These are phyloP conservation scores for Clarias pachynema DNA, from an alignment of 2,797 vertebrate species.

Conservation along the genomic window DNA sequence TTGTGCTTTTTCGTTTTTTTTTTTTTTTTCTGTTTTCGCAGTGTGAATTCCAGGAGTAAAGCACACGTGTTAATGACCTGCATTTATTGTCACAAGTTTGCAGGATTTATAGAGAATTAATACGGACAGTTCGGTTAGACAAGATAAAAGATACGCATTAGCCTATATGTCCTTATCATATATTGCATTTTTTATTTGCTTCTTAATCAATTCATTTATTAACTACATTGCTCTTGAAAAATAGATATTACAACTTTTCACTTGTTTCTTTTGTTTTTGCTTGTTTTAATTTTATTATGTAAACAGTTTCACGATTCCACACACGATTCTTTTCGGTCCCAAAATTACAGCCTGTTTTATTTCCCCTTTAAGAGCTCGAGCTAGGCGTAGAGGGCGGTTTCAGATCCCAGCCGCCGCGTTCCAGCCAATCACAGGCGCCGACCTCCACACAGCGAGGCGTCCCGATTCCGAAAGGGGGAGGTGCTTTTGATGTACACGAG, in stretches of 20 bases:
- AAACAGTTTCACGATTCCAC: background rate
- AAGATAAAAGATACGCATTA: background rate
- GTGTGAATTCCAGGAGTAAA: background rate
- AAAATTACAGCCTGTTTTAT: slow-evolving; percentile 44
- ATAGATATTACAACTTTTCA: background rate
- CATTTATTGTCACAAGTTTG: background rate
- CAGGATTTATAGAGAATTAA: background rate
- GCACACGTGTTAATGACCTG: background rate
- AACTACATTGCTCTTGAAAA: background rate
- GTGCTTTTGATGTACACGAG: slow-evolving; percentile 53
- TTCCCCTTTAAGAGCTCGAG: slow-evolving; percentile 64
- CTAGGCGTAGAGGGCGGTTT: slow-evolving; percentile 56
- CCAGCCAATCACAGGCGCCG: slow-evolving; percentile 64
- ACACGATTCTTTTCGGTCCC: slow-evolving; percentile 39
- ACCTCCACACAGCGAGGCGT: slow-evolving; percentile 52
- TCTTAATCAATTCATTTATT: background rate
- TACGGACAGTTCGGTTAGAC: background rate
- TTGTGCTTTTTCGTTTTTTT: background rate
- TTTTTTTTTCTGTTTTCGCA: too few species aligned
- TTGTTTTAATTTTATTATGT: too few species aligned
- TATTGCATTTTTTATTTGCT: too few species aligned
- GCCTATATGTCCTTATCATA: background rate
- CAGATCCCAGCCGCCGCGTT: slow-evolving; percentile 57
- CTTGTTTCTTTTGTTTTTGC: too few species aligned
- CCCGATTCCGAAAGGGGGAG: slow-evolving; percentile 52